Conservation (phyloP, 2,888 invertebrate genomes). For the Cetonia aurata region DNA sequence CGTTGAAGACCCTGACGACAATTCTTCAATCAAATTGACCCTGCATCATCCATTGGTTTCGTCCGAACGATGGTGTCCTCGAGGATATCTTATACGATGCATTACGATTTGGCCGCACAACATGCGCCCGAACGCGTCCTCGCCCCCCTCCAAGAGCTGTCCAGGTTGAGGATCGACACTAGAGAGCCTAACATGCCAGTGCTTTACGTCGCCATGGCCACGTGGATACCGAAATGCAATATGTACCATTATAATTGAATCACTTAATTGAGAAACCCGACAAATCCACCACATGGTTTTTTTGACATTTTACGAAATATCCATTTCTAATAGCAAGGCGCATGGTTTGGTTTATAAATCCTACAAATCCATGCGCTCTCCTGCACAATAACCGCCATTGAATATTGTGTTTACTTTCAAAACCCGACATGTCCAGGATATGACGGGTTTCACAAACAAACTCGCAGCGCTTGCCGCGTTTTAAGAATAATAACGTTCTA, state of each 20-base stretch:
- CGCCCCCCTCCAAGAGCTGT: slow-evolving; percentile 74
- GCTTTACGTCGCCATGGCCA: slow-evolving; percentile 78
- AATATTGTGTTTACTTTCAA: too few species aligned
- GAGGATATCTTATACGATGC: slow-evolving; percentile 74
- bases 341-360: too few species aligned
- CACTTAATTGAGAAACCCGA: too few species aligned
- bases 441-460: too few species aligned
- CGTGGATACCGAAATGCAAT: slow-evolving; percentile 82
- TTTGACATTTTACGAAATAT: too few species aligned
- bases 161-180: slow-evolving; percentile 69
- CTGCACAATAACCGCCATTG: too few species aligned
- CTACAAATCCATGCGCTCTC: too few species aligned
- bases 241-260: slow-evolving; percentile 59
- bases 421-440: too few species aligned
- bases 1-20: neutral
- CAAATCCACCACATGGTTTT: too few species aligned
- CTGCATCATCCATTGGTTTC: neutral
- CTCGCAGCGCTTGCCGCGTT: too few species aligned
- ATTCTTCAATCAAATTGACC: neutral
- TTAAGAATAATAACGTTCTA: too few species aligned
- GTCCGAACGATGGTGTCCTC: slow-evolving; percentile 70
- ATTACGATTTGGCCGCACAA: slow-evolving; percentile 71
- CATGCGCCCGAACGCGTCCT: slow-evolving; percentile 63
- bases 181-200: slow-evolving; percentile 71
- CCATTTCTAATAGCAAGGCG: too few species aligned